Percentiles rank a stretch among this genome's conserved stretches.
phyloP scores from a whole-genome alignment of 2,888 invertebrate genomes.

The Pherbina coryleti region DNA sequence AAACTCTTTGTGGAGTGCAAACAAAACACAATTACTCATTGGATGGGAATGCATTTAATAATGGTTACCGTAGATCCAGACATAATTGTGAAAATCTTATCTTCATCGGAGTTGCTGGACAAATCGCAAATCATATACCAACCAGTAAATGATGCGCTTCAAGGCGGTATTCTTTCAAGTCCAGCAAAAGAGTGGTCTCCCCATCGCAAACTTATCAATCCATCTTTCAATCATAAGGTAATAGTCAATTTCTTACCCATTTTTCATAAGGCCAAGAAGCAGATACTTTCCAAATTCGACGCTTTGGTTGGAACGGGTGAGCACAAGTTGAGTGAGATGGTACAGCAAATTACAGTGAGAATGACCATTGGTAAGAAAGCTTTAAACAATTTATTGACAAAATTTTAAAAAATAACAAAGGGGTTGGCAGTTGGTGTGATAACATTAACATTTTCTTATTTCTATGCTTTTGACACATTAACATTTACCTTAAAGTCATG shows the following conservation, averaged over 20 bases:
- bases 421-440: no score
- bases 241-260: constrained; percentile 43
- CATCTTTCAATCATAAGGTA: constrained; percentile 45
- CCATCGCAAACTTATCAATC: constrained; percentile 46
- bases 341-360: constrained; percentile 35
- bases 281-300: constrained; percentile 31
- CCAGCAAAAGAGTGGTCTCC: constrained; percentile 40
- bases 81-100: constrained; percentile 46
- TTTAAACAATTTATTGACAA: background rate
- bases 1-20: constrained; percentile 39
- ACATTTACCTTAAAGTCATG: no score
- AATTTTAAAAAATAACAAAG: no score
- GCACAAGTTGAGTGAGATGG: constrained; percentile 32
- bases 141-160: constrained; percentile 24
- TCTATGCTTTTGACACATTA: no score
- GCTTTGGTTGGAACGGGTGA: constrained; percentile 35
- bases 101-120: constrained; percentile 47
- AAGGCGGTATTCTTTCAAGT: constrained; percentile 44
- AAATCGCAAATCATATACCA: constrained; percentile 41
- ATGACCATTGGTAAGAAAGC: constrained; percentile 43
- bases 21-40: constrained; percentile 41
- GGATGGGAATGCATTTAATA: constrained; percentile 46
- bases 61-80: constrained; percentile 47
- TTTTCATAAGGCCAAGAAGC: constrained; percentile 45
- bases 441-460: no score